Base-by-base conservation (phyloP, 2,888 invertebrate species). In the Dryomyza anilis region DNA sequence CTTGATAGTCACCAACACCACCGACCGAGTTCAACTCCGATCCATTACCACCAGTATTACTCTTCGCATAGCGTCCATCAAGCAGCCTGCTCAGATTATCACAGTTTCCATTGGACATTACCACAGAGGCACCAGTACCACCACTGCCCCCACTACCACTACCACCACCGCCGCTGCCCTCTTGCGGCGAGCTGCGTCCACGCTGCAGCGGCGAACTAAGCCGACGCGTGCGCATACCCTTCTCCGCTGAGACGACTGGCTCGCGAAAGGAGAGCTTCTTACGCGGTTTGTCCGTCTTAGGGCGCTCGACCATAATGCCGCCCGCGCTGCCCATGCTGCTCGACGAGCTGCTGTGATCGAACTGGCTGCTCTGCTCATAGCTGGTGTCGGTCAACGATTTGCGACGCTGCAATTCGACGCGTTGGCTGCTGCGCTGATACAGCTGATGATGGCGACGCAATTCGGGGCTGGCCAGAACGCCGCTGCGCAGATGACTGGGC, bases 191-290 rank as follows among this genome's bases (percentile, higher is more conserved):
- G 19, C 43, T 64, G 45, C 30, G 58, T 25, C 64, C 70, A 57
- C 74, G 71, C 48, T 79, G 77, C 45, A 75, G 55, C 8, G 79
- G 79, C 6, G 78, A 77, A 50, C 78, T 80, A 66, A 75, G 76
- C 7, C 73, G 72, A 4, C 74, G 69, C n/a, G 65, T 23, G 46
- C 67, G 43, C 12, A 62, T 61, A 39, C 30, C 2, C 43, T 70
- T 71, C 12, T 73, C 73, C n/a, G n/a, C n/a, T 21, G 77, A 78
- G 58, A 81, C 81, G 46, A 82, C 75, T 3, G 94, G 94, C 76
- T 94, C 94, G 67, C 93, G 89, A 82, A 95, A 95, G 8, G 94
- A 94, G 12, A 95, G 84, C 80, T 94, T 95, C 81, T 95, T 95
- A 62, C 93, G 86, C 0, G 93, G 93, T 72, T 89, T 83, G 58